A percentile compares a stretch with the other conserved stretches of the same genome.
These are phyloP conservation scores for Aptenodytes patagonicus DNA, from an alignment of 2,113 vertebrate genomes.

Conservation along the genomic window DNA sequence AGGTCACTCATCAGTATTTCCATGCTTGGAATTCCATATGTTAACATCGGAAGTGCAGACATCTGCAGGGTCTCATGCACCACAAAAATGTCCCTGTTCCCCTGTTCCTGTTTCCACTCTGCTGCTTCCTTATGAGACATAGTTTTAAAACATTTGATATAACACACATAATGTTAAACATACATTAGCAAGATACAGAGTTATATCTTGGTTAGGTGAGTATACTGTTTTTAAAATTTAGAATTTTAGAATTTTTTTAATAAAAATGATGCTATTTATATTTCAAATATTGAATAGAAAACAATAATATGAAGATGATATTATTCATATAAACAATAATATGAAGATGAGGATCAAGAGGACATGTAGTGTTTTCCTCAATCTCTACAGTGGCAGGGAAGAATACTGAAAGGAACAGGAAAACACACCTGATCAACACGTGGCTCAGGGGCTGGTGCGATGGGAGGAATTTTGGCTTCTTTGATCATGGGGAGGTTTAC, in stretches of 20 bases:
- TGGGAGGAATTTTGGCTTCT: too few species aligned
- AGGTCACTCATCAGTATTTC: not conserved
- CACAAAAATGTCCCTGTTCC: not conserved
- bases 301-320: not conserved
- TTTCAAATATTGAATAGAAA: not conserved
- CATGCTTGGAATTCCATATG: not conserved
- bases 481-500: too few species aligned
- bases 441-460: too few species aligned
- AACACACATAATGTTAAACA: not conserved
- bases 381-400: too few species aligned
- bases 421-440: too few species aligned
- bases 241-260: not conserved
- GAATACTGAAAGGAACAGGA: too few species aligned
- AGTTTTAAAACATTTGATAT: not conserved
- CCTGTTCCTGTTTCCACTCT: not conserved
- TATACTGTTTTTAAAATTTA: too few species aligned
- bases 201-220: not conserved
- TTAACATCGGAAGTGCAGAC: not conserved
- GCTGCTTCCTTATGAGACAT: not conserved
- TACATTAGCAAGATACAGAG: not conserved
- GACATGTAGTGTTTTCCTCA: too few species aligned
- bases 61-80: not conserved
- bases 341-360: too few species aligned
- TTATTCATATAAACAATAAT: too few species aligned
- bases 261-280: not conserved